phyloP scores from a whole-genome alignment of 2,797 vertebrate species.

The Xenentodon cancila region DNA sequence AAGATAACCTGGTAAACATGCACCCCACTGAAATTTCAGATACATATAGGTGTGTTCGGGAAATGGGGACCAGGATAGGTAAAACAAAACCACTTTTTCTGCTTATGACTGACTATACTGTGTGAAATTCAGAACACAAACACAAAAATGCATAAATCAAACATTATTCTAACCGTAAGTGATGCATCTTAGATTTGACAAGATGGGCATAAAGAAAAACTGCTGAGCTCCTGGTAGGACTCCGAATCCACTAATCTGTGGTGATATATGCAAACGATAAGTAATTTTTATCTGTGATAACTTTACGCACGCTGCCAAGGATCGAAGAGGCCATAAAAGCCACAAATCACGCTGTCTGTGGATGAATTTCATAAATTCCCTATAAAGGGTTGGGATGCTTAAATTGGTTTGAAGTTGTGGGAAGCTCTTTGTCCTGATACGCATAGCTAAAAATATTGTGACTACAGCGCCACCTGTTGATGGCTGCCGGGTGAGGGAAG shows the following conservation, averaged over 20 bases:
- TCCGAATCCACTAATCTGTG: neutral
- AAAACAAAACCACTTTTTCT: neutral
- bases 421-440: conserved; percentile 57
- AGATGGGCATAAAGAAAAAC: neutral
- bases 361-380: conserved; percentile 22
- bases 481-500: neutral
- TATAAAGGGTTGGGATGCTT: conserved; percentile 18
- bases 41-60: neutral
- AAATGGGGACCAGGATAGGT: neutral
- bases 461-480: conserved; percentile 75
- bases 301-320: neutral
- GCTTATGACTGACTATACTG: neutral
- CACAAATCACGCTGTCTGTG: conserved; percentile 6
- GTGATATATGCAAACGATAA: neutral
- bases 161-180: neutral
- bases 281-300: conserved; percentile 32
- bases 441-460: conserved; percentile 30
- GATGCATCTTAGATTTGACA: too few species aligned
- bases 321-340: conserved; percentile 12
- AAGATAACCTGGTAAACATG: neutral
- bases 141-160: neutral
- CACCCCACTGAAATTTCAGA: neutral
- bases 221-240: neutral
- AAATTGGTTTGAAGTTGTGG: conserved; percentile 14
- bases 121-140: neutral